phyloP scores from a whole-genome alignment of 2,888 invertebrate genomes.

The Brachyopa scutellaris region DNA sequence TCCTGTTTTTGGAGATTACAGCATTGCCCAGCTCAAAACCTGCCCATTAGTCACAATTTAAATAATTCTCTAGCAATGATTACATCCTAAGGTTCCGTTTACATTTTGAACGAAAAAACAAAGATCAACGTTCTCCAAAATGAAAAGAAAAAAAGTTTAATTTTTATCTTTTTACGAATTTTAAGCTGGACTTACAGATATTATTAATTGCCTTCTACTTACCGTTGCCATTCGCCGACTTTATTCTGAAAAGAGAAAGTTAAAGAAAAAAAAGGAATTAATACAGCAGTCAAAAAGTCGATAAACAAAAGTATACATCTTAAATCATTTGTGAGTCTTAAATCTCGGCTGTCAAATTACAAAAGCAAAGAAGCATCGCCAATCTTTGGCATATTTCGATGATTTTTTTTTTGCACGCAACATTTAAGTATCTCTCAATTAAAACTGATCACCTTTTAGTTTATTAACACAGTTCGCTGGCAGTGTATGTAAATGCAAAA shows the following conservation, averaged over 20 bases:
- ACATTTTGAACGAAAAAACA: no score
- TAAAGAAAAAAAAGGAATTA: conserved; percentile 53
- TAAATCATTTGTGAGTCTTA: conserved; percentile 3
- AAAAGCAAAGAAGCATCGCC: neutral
- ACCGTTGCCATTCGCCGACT: conserved; percentile 82
- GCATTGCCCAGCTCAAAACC: no score
- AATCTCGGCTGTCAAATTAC: conserved; percentile 5
- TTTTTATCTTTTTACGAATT: no score
- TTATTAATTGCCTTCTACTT: conserved; percentile 75
- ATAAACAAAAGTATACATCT: conserved; percentile 38
- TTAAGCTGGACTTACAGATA: no score
- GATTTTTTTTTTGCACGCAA: conserved; percentile 11
- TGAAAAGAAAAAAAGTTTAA: no score
- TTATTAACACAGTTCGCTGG: conserved; percentile 33
- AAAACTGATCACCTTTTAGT: conserved; percentile 63
- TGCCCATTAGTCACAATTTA: no score
- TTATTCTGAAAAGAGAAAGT: conserved; percentile 80
- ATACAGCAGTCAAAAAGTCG: conserved; percentile 50
- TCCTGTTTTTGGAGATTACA: no score
- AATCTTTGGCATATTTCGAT: conserved; percentile 36
- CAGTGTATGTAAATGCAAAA: conserved; percentile 18
- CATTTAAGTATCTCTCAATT: conserved; percentile 66
- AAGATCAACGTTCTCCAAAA: no score
- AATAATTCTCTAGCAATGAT: no score
- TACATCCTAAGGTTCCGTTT: no score